Evolutionary conservation across 2,113 vertebrate genomes (phyloP).

Genomic region (Forbesichthys papilliferus): DNA sequence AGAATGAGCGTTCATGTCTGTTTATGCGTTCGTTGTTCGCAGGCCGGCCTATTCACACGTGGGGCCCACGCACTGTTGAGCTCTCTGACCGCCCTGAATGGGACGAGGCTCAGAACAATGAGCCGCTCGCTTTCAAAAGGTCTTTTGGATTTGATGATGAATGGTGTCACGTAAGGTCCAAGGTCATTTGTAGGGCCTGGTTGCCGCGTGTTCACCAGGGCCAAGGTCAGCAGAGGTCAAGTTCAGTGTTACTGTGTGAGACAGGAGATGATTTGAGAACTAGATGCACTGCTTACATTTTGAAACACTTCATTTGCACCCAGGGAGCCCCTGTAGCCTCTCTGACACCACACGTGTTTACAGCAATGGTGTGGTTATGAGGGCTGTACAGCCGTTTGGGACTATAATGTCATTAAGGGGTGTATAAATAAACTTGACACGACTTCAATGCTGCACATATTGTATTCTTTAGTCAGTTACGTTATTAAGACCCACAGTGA

Average conservation of each 20-base stretch:
- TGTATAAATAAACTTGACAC: too few relatives aligned
- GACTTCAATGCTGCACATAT: too few relatives aligned
- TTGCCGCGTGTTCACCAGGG: conserved; percentile 38
- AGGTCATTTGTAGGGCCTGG: conserved; percentile 31
- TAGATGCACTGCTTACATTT: too few relatives aligned
- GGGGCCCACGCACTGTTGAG: conserved; percentile 47
- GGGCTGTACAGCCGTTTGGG: too few relatives aligned
- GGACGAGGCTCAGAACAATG: conserved; percentile 33
- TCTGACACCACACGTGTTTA: too few relatives aligned
- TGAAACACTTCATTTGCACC: too few relatives aligned
- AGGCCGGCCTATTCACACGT: conserved; percentile 52
- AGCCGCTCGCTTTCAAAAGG: conserved; percentile 42
- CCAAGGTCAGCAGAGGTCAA: conserved; percentile 35
- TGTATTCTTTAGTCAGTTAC: too few relatives aligned
- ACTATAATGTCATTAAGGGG: too few relatives aligned
- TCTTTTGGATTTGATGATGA: conserved; percentile 38
- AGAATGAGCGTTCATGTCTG: conserved; percentile 41
- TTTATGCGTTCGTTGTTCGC: conserved; percentile 31
- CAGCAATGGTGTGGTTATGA: too few relatives aligned
- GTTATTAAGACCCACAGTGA: too few relatives aligned
- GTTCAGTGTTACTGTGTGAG: background rate
- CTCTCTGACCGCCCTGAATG: conserved; percentile 25
- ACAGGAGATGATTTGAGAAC: too few relatives aligned
- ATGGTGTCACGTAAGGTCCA: conserved; percentile 42
- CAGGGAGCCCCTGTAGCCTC: too few relatives aligned